Conservation (phyloP, 92 coral and sea anemone species). For the Montipora capitata region DNA sequence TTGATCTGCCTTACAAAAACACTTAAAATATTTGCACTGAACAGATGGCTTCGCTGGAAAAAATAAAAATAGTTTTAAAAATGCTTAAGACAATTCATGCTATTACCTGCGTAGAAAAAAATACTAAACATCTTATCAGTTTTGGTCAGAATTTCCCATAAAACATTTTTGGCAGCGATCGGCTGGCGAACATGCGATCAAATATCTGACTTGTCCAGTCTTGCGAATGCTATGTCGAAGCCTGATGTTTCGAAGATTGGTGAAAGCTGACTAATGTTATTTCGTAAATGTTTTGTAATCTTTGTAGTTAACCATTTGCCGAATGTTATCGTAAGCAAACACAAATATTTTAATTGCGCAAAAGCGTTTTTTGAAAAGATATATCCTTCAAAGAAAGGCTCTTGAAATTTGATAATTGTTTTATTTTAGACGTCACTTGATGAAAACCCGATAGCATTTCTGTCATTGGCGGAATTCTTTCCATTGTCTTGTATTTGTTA, state of each 20-base stretch:
- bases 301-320: neutral
- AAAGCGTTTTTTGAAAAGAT: neutral
- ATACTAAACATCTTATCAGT: no score
- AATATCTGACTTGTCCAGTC: slow-evolving; percentile 10
- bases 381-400: slow-evolving; percentile 10
- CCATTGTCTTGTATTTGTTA: slow-evolving; percentile 27
- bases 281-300: neutral
- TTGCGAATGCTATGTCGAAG: slow-evolving; percentile 3
- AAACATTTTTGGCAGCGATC: slow-evolving; percentile 5
- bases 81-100: neutral
- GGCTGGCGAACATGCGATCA: neutral
- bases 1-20: neutral
- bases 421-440: slow-evolving; percentile 27
- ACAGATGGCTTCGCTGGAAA: neutral
- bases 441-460: slow-evolving; percentile 32
- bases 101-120: neutral
- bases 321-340: slow-evolving; percentile 4
- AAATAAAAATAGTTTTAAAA: neutral
- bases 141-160: no score
- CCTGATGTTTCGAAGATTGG: neutral
- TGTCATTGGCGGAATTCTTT: slow-evolving; percentile 36
- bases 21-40: neutral
- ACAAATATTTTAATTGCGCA: slow-evolving; percentile 28
- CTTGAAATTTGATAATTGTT: neutral
- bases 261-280: neutral